Conservation (phyloP, 2,888 invertebrate species). For the Drosophila mimetica region DNA sequence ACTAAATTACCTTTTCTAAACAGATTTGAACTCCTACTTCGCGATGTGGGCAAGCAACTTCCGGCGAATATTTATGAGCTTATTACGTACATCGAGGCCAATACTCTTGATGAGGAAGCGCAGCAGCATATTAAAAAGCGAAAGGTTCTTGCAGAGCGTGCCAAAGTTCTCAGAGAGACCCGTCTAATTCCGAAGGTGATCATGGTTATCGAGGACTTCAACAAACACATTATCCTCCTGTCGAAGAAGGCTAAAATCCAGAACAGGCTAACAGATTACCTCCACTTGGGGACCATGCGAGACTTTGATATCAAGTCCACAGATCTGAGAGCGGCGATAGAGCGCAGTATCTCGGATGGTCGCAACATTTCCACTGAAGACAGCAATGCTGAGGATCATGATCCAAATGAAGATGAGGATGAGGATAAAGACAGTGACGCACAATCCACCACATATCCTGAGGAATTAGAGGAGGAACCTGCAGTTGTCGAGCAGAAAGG, state of each 20-base stretch:
- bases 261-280: conserved; percentile 85
- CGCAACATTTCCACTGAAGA: conserved; percentile 72
- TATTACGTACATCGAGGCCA: conserved; percentile 86
- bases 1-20: not conserved
- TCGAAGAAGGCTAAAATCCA: conserved; percentile 87
- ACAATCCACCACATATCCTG: conserved; percentile 12
- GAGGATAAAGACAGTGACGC: conserved; percentile 44
- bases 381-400: conserved; percentile 44
- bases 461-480: conserved; percentile 3
- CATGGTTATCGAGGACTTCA: conserved; percentile 87
- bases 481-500: conserved; percentile 1
- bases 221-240: conserved; percentile 86
- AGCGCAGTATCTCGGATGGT: conserved; percentile 82
- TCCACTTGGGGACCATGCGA: conserved; percentile 87
- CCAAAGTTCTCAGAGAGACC: conserved; percentile 86
- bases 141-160: conserved; percentile 84
- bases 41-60: conserved; percentile 86
- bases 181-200: conserved; percentile 87
- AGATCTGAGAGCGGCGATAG: conserved; percentile 85
- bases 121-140: conserved; percentile 69
- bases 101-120: conserved; percentile 77
- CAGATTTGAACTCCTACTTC: conserved; percentile 85
- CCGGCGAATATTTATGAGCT: conserved; percentile 86
- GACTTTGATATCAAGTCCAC: conserved; percentile 87
- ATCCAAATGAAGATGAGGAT: conserved; percentile 1